Percentiles rank a stretch among this genome's conserved stretches.
Evolutionary conservation across 2,888 invertebrate genomes (phyloP).

Genomic region (Sialis fuliginosa): DNA sequence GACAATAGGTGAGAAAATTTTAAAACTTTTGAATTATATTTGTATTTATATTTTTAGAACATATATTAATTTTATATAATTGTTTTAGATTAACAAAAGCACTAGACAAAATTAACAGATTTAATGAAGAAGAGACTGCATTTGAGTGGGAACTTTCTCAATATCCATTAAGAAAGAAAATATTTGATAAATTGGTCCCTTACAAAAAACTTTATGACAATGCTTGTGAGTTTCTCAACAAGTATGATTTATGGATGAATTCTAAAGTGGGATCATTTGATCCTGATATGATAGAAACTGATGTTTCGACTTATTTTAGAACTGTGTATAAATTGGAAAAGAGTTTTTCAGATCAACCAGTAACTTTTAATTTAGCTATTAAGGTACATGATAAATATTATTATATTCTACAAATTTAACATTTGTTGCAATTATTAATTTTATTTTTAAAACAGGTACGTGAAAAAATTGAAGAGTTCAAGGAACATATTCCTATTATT

Average conservation of each 20-base stretch:
- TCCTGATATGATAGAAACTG: conserved; percentile 76
- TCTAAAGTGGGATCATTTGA: conserved; percentile 66
- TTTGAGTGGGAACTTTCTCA: conserved; percentile 78
- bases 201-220: conserved; percentile 79
- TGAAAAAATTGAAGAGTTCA: conserved; percentile 69
- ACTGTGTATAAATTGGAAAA: conserved; percentile 79
- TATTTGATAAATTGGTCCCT: conserved; percentile 64
- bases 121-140: conserved; percentile 80
- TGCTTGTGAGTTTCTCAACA: conserved; percentile 66
- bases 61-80: background rate
- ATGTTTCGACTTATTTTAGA: conserved; percentile 50
- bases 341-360: conserved; percentile 57
- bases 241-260: conserved; percentile 72
- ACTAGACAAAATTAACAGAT: conserved; percentile 62
- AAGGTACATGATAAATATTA: conserved; percentile 24
- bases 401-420: background rate
- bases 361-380: conserved; percentile 52
- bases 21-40: background rate
- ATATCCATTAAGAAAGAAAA: conserved; percentile 67
- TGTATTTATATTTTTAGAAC: background rate
- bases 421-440: background rate
- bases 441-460: conserved; percentile 24
- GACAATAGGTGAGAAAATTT: conserved; percentile 36
- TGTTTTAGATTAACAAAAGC: conserved; percentile 43
- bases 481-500: conserved; percentile 74